phyloP scores from a whole-genome alignment of 2,888 invertebrate genomes.

The Lasioglossum pauxillum region DNA sequence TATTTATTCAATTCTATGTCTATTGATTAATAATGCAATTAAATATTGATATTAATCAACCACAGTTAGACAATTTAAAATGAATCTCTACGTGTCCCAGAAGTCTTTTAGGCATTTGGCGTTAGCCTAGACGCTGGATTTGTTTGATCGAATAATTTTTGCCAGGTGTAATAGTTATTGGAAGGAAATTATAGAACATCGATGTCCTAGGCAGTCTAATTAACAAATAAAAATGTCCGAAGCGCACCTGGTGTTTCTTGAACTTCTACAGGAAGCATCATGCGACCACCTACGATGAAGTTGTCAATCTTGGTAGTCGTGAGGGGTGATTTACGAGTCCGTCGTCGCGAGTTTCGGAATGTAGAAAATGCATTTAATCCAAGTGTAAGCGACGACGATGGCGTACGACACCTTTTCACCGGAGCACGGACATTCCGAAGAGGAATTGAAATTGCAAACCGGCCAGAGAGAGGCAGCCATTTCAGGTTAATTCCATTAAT shows the following conservation, averaged over 20 bases:
- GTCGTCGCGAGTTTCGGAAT: conserved; percentile 67
- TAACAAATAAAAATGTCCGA: neutral
- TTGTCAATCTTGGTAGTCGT: conserved; percentile 37
- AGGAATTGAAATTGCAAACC: conserved; percentile 73
- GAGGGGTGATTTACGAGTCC: conserved; percentile 57
- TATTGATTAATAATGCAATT: neutral
- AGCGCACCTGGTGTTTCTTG: neutral
- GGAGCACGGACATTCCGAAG: conserved; percentile 64
- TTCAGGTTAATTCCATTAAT: conserved; percentile 74
- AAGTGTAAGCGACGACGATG: conserved; percentile 55
- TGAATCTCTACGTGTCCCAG: neutral
- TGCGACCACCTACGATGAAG: conserved; percentile 43
- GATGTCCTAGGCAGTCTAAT: neutral
- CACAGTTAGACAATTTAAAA: neutral
- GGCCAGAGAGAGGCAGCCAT: conserved; percentile 57
- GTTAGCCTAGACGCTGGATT: no score
- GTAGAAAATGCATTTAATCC: conserved; percentile 75
- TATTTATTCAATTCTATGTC: neutral
- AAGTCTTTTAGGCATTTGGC: no score
- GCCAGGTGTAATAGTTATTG: neutral
- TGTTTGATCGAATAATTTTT: neutral
- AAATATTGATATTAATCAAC: neutral
- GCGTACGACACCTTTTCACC: conserved; percentile 64
- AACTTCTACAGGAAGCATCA: neutral
- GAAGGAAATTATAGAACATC: neutral